A percentile compares a stretch with the other conserved stretches of the same genome.
Evolutionary conservation across 1,140 invertebrate species (phyloP).

Genomic region (Neotoxoptera formosana): DNA sequence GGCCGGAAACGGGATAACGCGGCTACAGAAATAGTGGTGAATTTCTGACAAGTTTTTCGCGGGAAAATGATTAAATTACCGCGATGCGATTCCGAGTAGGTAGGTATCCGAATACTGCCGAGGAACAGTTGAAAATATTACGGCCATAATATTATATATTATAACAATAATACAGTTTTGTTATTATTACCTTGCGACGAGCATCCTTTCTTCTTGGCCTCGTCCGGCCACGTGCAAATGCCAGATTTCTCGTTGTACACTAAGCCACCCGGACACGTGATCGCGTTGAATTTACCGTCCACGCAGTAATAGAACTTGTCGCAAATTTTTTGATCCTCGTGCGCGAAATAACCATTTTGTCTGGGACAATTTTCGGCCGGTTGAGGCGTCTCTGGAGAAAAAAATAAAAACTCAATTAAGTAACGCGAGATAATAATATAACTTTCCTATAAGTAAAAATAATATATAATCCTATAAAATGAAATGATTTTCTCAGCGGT

Average conservation of each 20-base stretch:
- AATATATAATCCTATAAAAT: too few relatives aligned
- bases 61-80: background rate
- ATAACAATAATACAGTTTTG: too few relatives aligned
- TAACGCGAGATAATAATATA: background rate
- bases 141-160: background rate
- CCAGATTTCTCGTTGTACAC: constrained; percentile 89
- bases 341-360: constrained; percentile 87
- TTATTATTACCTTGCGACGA: constrained; percentile 73
- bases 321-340: constrained; percentile 80
- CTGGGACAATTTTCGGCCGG: constrained; percentile 79
- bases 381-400: constrained; percentile 75
- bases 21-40: background rate
- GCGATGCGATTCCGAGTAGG: too few relatives aligned
- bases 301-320: constrained; percentile 92
- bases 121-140: background rate
- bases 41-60: background rate
- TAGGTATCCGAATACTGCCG: background rate
- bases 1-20: background rate
- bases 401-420: constrained; percentile 8
- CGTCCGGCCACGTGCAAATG: constrained; percentile 91
- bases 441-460: background rate
- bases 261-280: constrained; percentile 84
- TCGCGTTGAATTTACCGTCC: constrained; percentile 87
- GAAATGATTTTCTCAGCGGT: background rate
- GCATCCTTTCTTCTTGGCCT: constrained; percentile 85